These are phyloP conservation scores for Empidonax traillii DNA, from an alignment of 2,113 vertebrate genomes.

Conservation along the genomic window DNA sequence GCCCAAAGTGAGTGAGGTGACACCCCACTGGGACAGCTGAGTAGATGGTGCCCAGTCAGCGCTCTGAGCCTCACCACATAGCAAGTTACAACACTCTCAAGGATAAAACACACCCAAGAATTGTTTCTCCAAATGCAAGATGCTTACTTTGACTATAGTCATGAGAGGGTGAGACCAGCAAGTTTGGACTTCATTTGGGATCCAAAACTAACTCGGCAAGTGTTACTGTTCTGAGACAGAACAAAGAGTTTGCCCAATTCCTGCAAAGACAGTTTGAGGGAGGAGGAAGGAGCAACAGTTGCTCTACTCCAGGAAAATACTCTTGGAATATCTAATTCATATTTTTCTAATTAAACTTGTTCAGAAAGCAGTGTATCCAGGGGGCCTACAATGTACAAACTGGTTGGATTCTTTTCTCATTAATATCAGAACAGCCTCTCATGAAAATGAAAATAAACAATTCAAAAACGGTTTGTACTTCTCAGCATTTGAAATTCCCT, in stretches of 20 bases:
- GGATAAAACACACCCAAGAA: accelerated
- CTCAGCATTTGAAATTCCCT: neutral
- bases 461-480: neutral
- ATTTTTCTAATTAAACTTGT: neutral
- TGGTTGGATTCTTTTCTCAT: neutral
- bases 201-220: neutral
- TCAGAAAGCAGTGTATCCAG: neutral
- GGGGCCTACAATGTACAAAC: neutral
- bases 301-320: neutral
- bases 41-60: accelerated
- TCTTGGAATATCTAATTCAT: neutral
- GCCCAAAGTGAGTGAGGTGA: neutral
- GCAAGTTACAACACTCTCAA: neutral
- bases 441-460: neutral
- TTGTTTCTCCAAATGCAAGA: neutral
- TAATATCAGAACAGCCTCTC: neutral
- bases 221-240: neutral
- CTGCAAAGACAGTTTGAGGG: neutral
- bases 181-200: neutral
- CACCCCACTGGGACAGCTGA: neutral
- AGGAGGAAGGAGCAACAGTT: neutral
- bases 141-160: neutral
- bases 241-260: neutral
- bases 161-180: neutral
- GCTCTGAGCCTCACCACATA: neutral